phyloP scores from a whole-genome alignment of 2,888 invertebrate genomes.

The Microchrysa polita region DNA sequence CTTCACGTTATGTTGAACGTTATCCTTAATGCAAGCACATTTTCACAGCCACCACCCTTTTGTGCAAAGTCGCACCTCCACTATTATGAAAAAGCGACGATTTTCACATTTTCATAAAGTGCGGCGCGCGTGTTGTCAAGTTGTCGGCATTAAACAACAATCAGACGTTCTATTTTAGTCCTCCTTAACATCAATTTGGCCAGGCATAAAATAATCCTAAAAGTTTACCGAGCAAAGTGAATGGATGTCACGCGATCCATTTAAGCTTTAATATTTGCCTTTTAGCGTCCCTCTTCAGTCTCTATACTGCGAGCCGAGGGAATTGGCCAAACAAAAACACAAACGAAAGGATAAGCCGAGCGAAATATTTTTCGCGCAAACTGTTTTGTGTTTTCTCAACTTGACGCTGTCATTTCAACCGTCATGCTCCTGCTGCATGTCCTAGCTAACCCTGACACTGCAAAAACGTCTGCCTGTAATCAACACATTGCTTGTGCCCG shows the following conservation, averaged over 20 bases:
- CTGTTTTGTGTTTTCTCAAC: conserved; percentile 16
- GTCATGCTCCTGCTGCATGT: background rate
- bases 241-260: conserved; percentile 30
- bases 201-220: conserved; percentile 8
- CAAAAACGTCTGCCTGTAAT: background rate
- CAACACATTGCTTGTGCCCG: background rate
- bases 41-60: background rate
- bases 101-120: conserved; percentile 11
- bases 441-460: no score
- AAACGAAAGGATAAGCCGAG: conserved; percentile 8
- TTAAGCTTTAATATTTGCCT: background rate
- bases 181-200: conserved; percentile 2
- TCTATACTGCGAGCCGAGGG: no score
- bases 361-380: conserved; percentile 1
- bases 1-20: background rate
- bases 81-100: background rate
- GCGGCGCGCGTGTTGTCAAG: background rate
- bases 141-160: background rate
- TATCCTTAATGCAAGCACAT: background rate
- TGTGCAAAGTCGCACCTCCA: background rate
- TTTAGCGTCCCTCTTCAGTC: conserved; percentile 5
- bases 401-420: background rate
- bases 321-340: conserved; percentile 13
- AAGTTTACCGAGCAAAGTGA: background rate
- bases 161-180: background rate